A percentile compares a stretch with the other conserved stretches of the same genome.
These are phyloP conservation scores for roundworm (Caenorhabditis elegans) DNA, from an alignment of 1,140 invertebrate genomes.

Conservation along the genomic window DNA sequence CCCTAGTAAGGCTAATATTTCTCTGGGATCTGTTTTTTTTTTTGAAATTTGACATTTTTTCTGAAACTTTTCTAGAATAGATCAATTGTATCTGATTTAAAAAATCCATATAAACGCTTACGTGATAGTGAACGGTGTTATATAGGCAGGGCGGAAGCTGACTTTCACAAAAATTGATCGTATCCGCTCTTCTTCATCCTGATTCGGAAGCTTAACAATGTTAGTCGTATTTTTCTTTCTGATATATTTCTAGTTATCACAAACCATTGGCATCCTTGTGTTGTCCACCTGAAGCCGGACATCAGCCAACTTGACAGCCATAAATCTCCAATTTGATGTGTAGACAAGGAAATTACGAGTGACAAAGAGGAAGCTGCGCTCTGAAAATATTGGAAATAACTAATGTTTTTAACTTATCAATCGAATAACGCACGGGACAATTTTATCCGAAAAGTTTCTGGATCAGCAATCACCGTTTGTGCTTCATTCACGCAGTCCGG, in stretches of 20 bases:
- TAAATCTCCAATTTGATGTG: neutral
- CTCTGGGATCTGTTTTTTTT: too few species aligned
- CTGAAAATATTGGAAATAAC: neutral
- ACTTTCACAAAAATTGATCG: neutral
- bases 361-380: neutral
- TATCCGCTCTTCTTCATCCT: neutral
- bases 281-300: neutral
- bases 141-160: neutral
- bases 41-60: too few species aligned
- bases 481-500: neutral
- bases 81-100: neutral
- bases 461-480: neutral
- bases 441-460: neutral
- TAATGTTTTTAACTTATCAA: too few species aligned
- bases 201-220: neutral
- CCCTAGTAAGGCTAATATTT: too few species aligned
- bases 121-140: neutral
- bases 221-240: neutral
- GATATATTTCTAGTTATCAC: neutral
- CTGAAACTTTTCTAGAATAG: too few species aligned
- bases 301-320: neutral
- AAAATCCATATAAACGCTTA: neutral
- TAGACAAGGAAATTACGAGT: neutral
- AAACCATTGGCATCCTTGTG: neutral
- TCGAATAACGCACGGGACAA: neutral